Conservation (phyloP, 2,113 vertebrate genomes). For the Ammodytes marinus region DNA sequence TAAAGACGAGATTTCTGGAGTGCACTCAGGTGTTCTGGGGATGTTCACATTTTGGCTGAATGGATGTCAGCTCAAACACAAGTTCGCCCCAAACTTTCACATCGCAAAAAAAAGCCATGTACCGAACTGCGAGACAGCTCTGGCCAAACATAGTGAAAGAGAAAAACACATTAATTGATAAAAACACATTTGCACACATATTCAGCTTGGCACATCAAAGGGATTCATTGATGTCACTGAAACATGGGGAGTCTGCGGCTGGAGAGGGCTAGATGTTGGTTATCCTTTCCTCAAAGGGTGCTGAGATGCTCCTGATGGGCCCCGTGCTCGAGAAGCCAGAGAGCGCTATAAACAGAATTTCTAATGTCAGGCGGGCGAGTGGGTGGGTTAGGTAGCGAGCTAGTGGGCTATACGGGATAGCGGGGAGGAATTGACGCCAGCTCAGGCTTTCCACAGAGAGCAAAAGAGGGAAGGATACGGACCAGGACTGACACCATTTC, state of each 20-base stretch:
- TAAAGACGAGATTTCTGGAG: neutral
- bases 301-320: slow-evolving; percentile 84
- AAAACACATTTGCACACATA: slow-evolving; percentile 82
- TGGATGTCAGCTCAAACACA: slow-evolving; percentile 38
- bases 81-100: slow-evolving; percentile 40
- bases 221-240: slow-evolving; percentile 86
- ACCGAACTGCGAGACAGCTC: slow-evolving; percentile 53
- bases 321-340: slow-evolving; percentile 79
- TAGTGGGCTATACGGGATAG: slow-evolving; percentile 75
- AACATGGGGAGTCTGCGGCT: slow-evolving; percentile 77
- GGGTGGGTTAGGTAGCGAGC: slow-evolving; percentile 80
- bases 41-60: slow-evolving; percentile 49
- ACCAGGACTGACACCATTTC: slow-evolving; percentile 84
- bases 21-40: slow-evolving; percentile 17
- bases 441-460: slow-evolving; percentile 82
- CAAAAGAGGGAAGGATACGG: slow-evolving; percentile 74
- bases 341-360: slow-evolving; percentile 88
- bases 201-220: slow-evolving; percentile 86
- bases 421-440: slow-evolving; percentile 79
- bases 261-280: slow-evolving; percentile 79
- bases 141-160: slow-evolving; percentile 70
- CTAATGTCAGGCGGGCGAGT: slow-evolving; percentile 83
- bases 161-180: slow-evolving; percentile 85
- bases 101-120: slow-evolving; percentile 46
- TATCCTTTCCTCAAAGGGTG: slow-evolving; percentile 85